Percentiles rank a stretch among this genome's conserved stretches.
Evolutionary conservation across 2,113 vertebrate species (phyloP).

Genomic region (Tragelaphus imberbis): DNA sequence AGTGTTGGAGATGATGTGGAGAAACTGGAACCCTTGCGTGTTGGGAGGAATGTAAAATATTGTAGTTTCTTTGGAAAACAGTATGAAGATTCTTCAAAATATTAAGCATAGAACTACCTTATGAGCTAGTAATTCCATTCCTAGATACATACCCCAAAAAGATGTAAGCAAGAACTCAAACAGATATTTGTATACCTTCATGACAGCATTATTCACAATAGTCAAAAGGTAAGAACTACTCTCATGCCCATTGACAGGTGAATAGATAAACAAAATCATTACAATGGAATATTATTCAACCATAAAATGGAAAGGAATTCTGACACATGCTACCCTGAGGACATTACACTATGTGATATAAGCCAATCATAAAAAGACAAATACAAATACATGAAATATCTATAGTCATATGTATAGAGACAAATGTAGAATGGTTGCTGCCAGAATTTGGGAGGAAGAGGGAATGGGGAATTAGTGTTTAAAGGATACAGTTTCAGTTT

Average conservation of each 20-base stretch:
- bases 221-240: not conserved
- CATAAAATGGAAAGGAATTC: not conserved
- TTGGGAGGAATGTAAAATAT: not conserved
- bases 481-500: not conserved
- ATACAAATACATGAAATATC: not conserved
- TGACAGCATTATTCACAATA: not conserved
- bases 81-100: not conserved
- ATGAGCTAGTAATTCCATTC: not conserved
- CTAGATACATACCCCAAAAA: not conserved
- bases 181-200: not conserved
- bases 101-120: not conserved
- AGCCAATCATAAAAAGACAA: not conserved
- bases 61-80: not conserved
- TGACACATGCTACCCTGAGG: not conserved
- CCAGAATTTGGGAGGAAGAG: not conserved
- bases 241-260: not conserved
- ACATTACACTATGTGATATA: not conserved
- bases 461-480: not conserved
- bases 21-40: not conserved
- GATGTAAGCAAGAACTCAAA: not conserved
- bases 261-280: not conserved
- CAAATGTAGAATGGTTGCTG: not conserved
- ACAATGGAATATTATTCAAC: not conserved
- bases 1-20: not conserved
- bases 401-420: not conserved